Evolutionary conservation across 2,113 vertebrate species (phyloP).

Genomic region (Mastomys natalensis): DNA sequence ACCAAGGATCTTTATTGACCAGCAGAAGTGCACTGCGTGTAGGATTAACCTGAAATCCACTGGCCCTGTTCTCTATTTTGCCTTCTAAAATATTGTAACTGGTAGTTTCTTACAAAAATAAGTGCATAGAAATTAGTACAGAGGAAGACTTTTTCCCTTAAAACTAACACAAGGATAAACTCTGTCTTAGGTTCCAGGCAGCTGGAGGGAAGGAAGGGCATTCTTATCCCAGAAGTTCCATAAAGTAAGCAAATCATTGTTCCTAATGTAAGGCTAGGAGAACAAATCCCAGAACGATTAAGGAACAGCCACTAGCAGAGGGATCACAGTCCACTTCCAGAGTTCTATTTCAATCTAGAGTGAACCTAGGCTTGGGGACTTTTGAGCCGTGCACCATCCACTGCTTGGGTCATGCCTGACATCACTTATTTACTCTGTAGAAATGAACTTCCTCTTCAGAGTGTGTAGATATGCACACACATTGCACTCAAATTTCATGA

Average conservation of each 20-base stretch:
- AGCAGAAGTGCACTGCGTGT: neutral
- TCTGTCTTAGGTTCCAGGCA: neutral
- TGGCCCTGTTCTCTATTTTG: neutral
- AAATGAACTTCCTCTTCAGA: neutral
- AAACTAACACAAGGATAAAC: neutral
- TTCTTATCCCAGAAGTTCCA: neutral
- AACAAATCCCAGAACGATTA: neutral
- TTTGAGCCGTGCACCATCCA: neutral
- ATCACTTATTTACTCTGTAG: neutral
- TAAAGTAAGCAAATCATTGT: conserved; percentile 4
- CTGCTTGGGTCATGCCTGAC: too few relatives aligned
- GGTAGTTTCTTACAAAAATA: neutral
- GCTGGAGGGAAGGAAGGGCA: neutral
- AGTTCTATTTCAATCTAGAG: neutral
- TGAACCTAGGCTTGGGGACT: neutral
- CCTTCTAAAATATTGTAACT: conserved; percentile 16
- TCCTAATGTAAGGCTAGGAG: neutral
- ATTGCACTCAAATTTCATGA: neutral
- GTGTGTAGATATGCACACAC: rapidly evolving
- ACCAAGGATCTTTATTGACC: neutral
- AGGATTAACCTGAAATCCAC: neutral
- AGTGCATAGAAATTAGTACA: too few relatives aligned
- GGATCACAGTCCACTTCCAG: neutral
- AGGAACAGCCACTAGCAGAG: neutral
- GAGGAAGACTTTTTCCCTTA: neutral